phyloP scores from a whole-genome alignment of 1,140 invertebrate genomes.

The Apolygus lucorum region DNA sequence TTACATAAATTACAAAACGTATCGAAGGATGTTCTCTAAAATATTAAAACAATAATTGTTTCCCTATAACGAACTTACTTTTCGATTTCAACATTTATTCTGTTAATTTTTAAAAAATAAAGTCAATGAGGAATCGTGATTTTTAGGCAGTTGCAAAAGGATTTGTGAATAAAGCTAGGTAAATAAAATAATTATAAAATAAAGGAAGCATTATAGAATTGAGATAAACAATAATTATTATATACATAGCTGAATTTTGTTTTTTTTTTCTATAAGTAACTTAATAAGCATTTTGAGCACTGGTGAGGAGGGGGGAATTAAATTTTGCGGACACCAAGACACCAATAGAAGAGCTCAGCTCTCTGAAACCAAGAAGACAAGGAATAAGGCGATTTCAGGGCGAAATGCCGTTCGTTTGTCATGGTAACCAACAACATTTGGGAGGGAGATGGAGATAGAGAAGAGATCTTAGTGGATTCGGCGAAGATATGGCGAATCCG shows the following conservation, averaged over 20 bases:
- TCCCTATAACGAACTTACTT: background rate
- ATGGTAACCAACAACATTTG: too few relatives aligned
- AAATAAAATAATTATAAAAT: background rate
- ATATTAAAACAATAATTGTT: background rate
- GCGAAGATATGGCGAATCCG: too few relatives aligned
- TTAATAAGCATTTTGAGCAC: constrained; percentile 7
- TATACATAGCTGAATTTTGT: background rate
- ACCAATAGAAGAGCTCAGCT: too few relatives aligned
- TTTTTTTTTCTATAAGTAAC: background rate
- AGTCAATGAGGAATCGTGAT: background rate
- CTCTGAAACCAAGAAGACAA: too few relatives aligned
- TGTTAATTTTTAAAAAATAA: background rate
- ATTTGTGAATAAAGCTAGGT: background rate
- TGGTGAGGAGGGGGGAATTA: too few relatives aligned
- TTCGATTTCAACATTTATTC: background rate
- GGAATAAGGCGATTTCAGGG: too few relatives aligned
- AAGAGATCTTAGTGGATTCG: too few relatives aligned
- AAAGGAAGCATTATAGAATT: background rate
- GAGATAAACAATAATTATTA: background rate
- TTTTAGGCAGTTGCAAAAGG: constrained; percentile 6
- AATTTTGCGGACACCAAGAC: too few relatives aligned
- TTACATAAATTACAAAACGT: constrained; percentile 11
- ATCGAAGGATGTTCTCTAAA: background rate
- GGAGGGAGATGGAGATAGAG: too few relatives aligned
- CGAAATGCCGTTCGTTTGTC: too few relatives aligned